Base-by-base conservation (phyloP, 2,888 invertebrate species). In the Cactoblastis cactorum region DNA sequence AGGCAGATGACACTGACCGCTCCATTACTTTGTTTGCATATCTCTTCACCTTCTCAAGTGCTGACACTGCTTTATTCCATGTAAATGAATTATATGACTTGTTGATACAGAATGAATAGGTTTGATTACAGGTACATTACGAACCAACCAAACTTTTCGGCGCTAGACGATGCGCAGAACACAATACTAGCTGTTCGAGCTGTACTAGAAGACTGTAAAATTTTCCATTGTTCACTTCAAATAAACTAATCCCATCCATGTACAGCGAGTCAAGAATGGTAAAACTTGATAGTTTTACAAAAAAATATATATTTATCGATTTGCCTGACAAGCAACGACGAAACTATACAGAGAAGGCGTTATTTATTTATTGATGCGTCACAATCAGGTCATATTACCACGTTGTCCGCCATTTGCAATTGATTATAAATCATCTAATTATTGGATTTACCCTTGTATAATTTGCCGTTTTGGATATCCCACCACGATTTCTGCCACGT, bases 401-500 rank as follows among this genome's bases (percentile, higher is more conserved):
- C 75, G 76, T 77, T 66, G 69, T 75, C 85, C 83, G 88, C 88
- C 88, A 89, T 88, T 77, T 84, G 82, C 77, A 83, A 84, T 82
- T 74, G 67, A 75, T 72, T 69, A n/a, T n/a, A n/a, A 71, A 75
- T 73, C 77, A 73, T 77, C 62, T 63, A 76, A 75, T 70, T 77
- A 77, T 74, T 80, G 68, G 69, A 85, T 78, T 89, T 92, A 95
- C 95, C 92, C 95, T 92, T 68, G 92, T 91, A 75, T 93, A 94
- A 63, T 87, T 90, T 60, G 87, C 84, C 65, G 90, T 84, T 80
- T 94, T 92, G 55, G 93, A 84, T 67, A 93, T 91, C 67, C 93
- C 94, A 65, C 94, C 94, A 69, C 93, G 93, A 82, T 89, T 93
- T 79, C 94, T 92, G 69, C 95, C 94, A 75, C 94, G 93, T 67